Evolutionary conservation across 2,888 invertebrate species (phyloP), one percentile per base, ranked within the genome.

Genomic region (Molorchus minor): DNA sequence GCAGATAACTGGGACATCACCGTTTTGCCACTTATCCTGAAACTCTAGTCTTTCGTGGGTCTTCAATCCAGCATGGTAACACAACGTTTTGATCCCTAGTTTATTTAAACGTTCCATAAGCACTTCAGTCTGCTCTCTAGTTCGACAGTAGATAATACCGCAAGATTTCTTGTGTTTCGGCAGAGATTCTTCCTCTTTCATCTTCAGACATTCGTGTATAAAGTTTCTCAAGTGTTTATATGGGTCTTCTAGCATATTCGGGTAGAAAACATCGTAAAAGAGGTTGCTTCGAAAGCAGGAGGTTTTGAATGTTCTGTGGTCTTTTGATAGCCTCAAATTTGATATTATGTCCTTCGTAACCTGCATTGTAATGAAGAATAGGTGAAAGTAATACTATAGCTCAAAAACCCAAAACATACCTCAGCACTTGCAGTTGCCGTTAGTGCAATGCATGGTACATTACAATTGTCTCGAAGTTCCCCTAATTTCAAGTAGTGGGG

Each of bases 401-500:
- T n/a, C n/a, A n/a, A 25, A 4, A 25, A 25, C 25, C 25, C 25
- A 25, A 25, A 25, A 38, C 10, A 54, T 75, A 86, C 87, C 74
- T 84, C 84, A 36, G 85, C 82, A 55, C 89, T 87, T 3, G 99
- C 98, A 0, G 99, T 99, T 0, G 99, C 99, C 4, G 99, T 99
- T 41, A 99, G 82, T 0, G 98, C 98, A 47, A 98, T 85, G 86
- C 94, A 93, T 1, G 94, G 90, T 58, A 95, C 85, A 53, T 85
- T 82, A 53, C 86, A 86, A 76, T 90, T 88, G 20, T 79, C 74
- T 53, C 90, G 83, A 38, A 94, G 81, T 7, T 80, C 76, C 0
- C 96, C 95, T 17, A 99, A 82, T 79, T 94, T 94, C 16, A 98
- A 84, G 79, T 98, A 99, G 80, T 96, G 95, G 0, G 96, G 96